Base-by-base conservation (phyloP, 1,140 invertebrate species). In the Drosophila kepulauana region DNA sequence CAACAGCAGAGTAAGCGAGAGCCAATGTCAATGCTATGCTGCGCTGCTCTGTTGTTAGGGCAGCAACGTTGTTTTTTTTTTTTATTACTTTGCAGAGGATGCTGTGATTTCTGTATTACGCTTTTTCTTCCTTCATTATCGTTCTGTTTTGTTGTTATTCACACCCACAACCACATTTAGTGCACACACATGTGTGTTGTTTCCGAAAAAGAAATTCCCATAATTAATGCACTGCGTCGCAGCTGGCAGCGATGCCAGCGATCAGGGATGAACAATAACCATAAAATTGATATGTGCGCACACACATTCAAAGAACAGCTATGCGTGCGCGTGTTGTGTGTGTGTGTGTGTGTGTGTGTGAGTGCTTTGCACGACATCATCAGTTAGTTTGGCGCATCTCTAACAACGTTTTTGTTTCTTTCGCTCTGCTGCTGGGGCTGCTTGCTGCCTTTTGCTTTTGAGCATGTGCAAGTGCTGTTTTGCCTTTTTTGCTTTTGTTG, bases 171-270 rank as follows among this genome's bases (percentile, higher is more conserved):
- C 20, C 33, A 51, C 64, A 63, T 30, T 45, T 51, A 73, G 56
- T 33, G 16, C 38, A 58, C 65, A 5, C 65, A 5, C 46, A 43
- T 41, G 62, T 30, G 16, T 25, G 20, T 25, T 25, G 20, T 56
- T 63, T 33, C 15, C 46, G n/a, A 67, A 67, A 51, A 49, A 20
- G n/a, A 73, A 86, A 87, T 79, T 87, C 79, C 84, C 79, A 79
- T 77, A 87, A 86, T 82, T 87, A 86, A 88, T 86, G 79, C 84
- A 71, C 82, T 82, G 87, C 54, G 70, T 46, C 33, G 58, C 67
- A 57, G 66, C 51, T 54, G 49, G 49, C 52, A 70, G 51, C 71
- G 64, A 16, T 43, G 64, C 56, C 16, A 33, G 25, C 56, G 56
- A 54, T 52, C 56, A 68, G 71, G 71, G 65, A 62, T 74, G 57